Conservation (phyloP, 2,797 vertebrate genomes). For the Brachyalestes nurse region DNA sequence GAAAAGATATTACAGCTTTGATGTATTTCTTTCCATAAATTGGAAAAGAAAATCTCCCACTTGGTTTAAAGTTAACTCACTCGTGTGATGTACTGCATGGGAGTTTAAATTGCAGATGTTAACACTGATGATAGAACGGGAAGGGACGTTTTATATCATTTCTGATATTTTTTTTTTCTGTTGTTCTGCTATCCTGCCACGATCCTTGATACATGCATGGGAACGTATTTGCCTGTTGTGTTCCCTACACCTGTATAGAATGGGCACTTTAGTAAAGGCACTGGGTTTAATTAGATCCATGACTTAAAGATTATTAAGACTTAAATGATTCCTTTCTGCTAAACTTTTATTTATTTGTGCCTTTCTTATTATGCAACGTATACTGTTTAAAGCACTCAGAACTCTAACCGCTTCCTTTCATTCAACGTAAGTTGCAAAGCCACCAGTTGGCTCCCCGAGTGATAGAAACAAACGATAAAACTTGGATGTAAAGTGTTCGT, state of each 20-base stretch:
- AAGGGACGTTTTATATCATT: conserved; percentile 26
- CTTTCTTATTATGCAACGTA: no score
- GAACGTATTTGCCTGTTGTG: not conserved
- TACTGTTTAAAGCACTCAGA: not conserved
- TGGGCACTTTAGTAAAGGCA: not conserved
- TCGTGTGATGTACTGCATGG: conserved; percentile 80
- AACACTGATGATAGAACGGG: conserved; percentile 32
- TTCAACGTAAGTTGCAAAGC: not conserved
- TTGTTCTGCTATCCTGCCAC: not conserved
- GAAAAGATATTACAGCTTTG: conserved; percentile 18
- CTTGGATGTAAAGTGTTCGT: conserved; percentile 31
- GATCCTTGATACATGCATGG: not conserved
- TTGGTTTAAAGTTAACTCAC: conserved; percentile 81
- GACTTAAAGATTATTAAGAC: no score
- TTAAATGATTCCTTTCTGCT: no score
- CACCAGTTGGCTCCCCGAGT: conserved; percentile 32
- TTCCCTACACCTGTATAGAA: not conserved
- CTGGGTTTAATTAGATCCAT: not conserved
- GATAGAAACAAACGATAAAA: conserved; percentile 37
- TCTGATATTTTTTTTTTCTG: not conserved
- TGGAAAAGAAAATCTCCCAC: conserved; percentile 67
- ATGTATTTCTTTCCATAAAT: conserved; percentile 16
- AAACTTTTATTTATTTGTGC: no score
- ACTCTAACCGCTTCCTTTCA: not conserved
- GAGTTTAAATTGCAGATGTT: conserved; percentile 35